A percentile compares a stretch with the other conserved stretches of the same genome.
phyloP scores from a whole-genome alignment of 2,888 invertebrate species.

The Petrolisthes cinctipes region DNA sequence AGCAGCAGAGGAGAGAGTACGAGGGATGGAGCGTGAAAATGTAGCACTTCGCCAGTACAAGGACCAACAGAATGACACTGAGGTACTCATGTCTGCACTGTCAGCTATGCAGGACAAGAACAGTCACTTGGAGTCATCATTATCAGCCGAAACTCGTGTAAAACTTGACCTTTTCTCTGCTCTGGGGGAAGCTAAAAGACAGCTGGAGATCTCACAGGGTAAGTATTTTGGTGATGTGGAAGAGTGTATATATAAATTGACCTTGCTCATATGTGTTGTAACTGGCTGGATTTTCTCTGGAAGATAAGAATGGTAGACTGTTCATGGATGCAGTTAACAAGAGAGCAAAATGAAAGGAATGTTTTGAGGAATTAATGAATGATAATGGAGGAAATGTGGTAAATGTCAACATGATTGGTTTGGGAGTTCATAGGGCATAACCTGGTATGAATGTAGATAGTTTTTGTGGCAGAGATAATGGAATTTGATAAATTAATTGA shows the following conservation, averaged over 20 bases:
- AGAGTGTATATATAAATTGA: neutral
- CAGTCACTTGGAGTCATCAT: constrained; percentile 89
- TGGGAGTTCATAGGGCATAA: too few species aligned
- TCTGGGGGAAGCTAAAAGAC: constrained; percentile 92
- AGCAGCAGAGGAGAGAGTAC: constrained; percentile 76
- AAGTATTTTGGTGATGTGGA: constrained; percentile 69
- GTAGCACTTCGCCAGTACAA: constrained; percentile 62
- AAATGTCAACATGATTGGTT: too few species aligned
- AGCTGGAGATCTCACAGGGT: constrained; percentile 89
- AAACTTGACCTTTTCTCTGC: constrained; percentile 98
- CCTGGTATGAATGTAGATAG: too few species aligned
- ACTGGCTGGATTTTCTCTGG: too few species aligned
- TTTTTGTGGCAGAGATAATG: too few species aligned
- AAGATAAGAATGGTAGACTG: too few species aligned
- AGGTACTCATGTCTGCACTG: constrained; percentile 83
- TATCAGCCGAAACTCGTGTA: constrained; percentile 96
- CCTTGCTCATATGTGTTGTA: too few species aligned
- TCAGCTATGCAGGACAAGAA: constrained; percentile 91
- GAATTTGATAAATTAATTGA: too few species aligned
- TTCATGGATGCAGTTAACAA: too few species aligned
- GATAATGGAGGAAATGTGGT: too few species aligned
- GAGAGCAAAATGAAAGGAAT: too few species aligned
- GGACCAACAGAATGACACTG: constrained; percentile 76
- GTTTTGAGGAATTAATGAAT: too few species aligned
- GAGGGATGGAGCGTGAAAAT: constrained; percentile 75